These are phyloP conservation scores for Rhynchophorus ferrugineus DNA, from an alignment of 1,140 invertebrate species.

Conservation along the genomic window DNA sequence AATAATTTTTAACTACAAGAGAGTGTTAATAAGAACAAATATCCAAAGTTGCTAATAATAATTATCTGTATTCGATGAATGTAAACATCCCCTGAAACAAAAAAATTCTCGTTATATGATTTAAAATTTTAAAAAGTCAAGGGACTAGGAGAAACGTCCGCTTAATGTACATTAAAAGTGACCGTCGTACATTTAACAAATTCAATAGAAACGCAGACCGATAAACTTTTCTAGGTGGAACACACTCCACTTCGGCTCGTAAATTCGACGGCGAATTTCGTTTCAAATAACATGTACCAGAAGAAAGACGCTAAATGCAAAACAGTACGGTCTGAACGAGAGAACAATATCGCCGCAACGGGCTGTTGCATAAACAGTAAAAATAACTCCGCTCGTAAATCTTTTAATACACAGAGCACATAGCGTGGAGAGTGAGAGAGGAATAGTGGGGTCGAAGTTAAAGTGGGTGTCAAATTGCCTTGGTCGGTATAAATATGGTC, in stretches of 20 bases:
- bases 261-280: neutral
- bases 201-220: too few relatives aligned
- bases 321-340: neutral
- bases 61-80: too few relatives aligned
- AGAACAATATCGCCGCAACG: neutral
- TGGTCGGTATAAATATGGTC: neutral
- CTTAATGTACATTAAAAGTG: too few relatives aligned
- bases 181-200: too few relatives aligned
- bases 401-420: neutral
- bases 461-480: neutral
- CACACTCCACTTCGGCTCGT: neutral
- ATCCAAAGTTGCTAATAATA: too few relatives aligned
- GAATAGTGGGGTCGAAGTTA: neutral
- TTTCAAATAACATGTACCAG: neutral
- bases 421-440: neutral
- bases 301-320: neutral
- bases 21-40: too few relatives aligned
- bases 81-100: too few relatives aligned
- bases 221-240: too few relatives aligned
- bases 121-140: too few relatives aligned
- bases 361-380: neutral
- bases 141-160: too few relatives aligned
- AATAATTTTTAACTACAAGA: too few relatives aligned
- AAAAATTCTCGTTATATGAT: too few relatives aligned
- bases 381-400: neutral